Evolutionary conservation across 2,797 vertebrate species (phyloP), one percentile per base, ranked within the genome.

Genomic region (Acomys russatus): DNA sequence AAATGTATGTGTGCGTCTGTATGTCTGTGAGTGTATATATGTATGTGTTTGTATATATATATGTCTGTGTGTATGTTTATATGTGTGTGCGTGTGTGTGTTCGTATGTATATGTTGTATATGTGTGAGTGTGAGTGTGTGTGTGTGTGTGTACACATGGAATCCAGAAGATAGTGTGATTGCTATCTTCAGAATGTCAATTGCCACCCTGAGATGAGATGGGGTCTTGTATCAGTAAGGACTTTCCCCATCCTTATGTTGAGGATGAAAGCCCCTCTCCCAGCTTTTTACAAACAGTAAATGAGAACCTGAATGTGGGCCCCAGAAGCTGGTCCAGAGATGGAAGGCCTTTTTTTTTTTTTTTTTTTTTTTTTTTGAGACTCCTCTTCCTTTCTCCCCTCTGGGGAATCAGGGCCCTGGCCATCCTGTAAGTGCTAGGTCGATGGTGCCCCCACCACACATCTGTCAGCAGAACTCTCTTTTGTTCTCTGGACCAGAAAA

Each of bases 371-470:
- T 44, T 44, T 44, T 5, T 12, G 9, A 49, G 56, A 5, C 11
- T 30, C 8, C 14, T 1, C 51, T 2, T 54, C 25, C 6, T 1
- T 18, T 30, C 17, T 22, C 2, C 10, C 12, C 35, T 25, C 30
- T 10, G 22, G 63, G 73, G 49, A 68, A 23, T 35, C 44, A 28
- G 88, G 88, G 15, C 61, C 33, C 93, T 17, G 71, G 66, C 3
- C 0, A 8, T 64, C 51, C 33, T 33, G 15, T 4, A 28, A 3
- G 15, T 0, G 0, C 80, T 9, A 9, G 64, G 59, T 44, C 11
- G 11, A 1, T 0, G 2, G 88, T 3, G 17, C 3, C 2, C 1
- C 4, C 2, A 59, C 6, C 28, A 0, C 0, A 0, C 30, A 44
- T 85, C 17, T 9, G 74, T 66, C 33, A 20, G 30, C 23, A 1